Base-by-base conservation (phyloP, 2,888 invertebrate genomes). In the Lasioglossum pauxillum region DNA sequence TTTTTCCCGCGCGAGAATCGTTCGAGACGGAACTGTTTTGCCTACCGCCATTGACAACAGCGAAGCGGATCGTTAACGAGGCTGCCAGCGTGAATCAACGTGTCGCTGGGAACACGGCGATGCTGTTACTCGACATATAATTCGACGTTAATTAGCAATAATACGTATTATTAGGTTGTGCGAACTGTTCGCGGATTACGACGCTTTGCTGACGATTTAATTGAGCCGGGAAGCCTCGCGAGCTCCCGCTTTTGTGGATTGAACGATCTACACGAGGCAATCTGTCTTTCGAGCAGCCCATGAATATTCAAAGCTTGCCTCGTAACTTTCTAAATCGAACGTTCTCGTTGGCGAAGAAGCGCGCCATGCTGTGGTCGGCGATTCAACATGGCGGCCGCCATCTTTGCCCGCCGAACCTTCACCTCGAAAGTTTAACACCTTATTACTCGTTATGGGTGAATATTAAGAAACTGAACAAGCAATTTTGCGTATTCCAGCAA, bases 121-220 rank as follows among this genome's bases (percentile, higher is more conserved):
- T 75, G 83, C 27, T n/a, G 27, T 31, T 27, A 46, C 57, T 64
- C 16, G 41, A 53, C 14, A 38, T 23, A 57, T 73, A 77, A 75
- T 84, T 69, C 76, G 38, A 46, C 19, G 60, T 83, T 84, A 82
- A 83, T 82, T 82, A 64, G 49, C 71, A 72, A 76, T 64, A 72
- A 60, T 72, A 82, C 41, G 71, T 41, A 72, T 38, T 35, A 41
- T 44, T 10, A 44, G 53, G 23, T 31, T 64, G 75, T 35, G 57
- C 75, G 69, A 75, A 83, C 67, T 67, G 67, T 67, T 67, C 82
- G 27, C 31, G n/a, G 72, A 14, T 19, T 83, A n/a, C 7, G 12
- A 35, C 46, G 67, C 19, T 69, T 23, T 7, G 31, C 64, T 23
- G 23, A 14, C 41, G 12, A n/a, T 73, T 53, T 76, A 64, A 64